Evolutionary conservation across 1,140 invertebrate genomes (phyloP).

Genomic region (Ganaspis sp.): DNA sequence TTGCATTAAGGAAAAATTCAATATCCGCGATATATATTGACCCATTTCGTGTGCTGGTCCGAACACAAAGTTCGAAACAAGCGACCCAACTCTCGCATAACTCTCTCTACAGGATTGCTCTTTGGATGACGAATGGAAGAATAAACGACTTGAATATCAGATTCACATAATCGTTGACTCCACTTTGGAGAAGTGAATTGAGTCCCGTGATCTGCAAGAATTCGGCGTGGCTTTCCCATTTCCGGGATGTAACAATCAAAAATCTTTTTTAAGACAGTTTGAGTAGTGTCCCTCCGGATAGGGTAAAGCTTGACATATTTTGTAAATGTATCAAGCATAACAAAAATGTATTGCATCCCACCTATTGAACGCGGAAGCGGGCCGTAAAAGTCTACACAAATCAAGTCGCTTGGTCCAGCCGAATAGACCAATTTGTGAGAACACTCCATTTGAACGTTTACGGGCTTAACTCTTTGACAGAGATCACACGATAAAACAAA

Average conservation of each 20-base stretch:
- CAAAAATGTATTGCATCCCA: background rate
- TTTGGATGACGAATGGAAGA: too few species aligned
- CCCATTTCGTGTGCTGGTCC: constrained; percentile 50
- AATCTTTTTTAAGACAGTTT: background rate
- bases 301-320: background rate
- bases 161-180: constrained; percentile 45
- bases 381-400: background rate
- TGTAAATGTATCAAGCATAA: too few species aligned
- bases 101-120: too few species aligned
- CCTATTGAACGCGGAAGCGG: background rate
- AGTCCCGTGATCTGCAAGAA: constrained; percentile 49
- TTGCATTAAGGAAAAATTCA: too few species aligned
- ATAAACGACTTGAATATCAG: constrained; percentile 55
- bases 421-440: too few species aligned
- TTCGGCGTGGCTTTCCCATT: constrained; percentile 33
- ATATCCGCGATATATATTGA: constrained; percentile 34
- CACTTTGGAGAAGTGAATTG: too few species aligned
- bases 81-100: too few species aligned
- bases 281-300: background rate
- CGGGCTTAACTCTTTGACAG: too few species aligned
- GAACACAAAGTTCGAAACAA: constrained; percentile 58
- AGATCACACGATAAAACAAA: too few species aligned
- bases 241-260: too few species aligned
- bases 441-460: too few species aligned
- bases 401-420: too few species aligned